Evolutionary conservation across 2,113 vertebrate genomes (phyloP), one percentile per base, ranked within the genome.

Genomic region (Chauna torquata): DNA sequence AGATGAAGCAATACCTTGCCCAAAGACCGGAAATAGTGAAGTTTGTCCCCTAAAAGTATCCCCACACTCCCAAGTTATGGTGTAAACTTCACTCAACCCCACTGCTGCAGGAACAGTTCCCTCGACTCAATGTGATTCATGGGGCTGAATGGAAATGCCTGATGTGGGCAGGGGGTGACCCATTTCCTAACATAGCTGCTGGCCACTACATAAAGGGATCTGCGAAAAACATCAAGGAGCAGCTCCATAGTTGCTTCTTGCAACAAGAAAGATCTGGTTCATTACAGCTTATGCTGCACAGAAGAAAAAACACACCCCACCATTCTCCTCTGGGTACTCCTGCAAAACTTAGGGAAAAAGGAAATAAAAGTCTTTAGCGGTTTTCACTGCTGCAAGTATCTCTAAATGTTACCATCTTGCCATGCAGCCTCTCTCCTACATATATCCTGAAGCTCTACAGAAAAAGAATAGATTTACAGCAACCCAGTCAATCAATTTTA

Each of bases 41-140:
- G 79, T 75, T 78, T 82, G 36, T 30, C 38, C 75, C 44, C 40
- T 45, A 45, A 70, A 85, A 79, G 40, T 68, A 80, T 22, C 36
- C 38, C 55, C 16, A 34, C 7, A 22, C n/a, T 49, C 62, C 20
- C 15, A 44, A 78, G 10, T 58, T 16, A 44, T 7, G 19, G 16
- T n/a, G 49, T 45, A 76, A 86, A 71, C 11, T 19, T 50, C 24
- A 11, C 47, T 50, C 15, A 59, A 57, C 45, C 34, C 22, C 88
- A 71, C n/a, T 32, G 49, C 34, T 83, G n/a, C 16, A 82, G 38
- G 24, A 58, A 62, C 12, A 54, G 38, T 36, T 50, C 36, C 44
- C 40, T 0, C 1, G 54, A 40, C 15, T 71, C 1, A 0, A 1
- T 13, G 20, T 1, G 40, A 87, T 36, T 34, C 44, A 11, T 22